Conservation (phyloP, 2,113 vertebrate genomes). For the Hiodon tergisus region DNA sequence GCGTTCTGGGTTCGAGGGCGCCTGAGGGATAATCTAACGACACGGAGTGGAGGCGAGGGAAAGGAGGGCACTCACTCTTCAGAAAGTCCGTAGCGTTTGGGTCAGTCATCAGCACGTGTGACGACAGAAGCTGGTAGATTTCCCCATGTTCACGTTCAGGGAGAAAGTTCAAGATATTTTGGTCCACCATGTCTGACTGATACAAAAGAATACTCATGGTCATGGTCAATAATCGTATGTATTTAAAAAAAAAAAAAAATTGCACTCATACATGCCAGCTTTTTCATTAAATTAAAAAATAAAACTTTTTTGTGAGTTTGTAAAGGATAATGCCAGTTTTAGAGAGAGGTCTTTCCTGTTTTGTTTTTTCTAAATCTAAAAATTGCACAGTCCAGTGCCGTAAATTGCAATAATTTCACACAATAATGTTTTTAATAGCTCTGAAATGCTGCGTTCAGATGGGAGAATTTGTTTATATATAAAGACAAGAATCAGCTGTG, state of each 20-base stretch:
- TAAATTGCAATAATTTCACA: too few relatives aligned
- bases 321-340: too few relatives aligned
- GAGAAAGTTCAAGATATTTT: slow-evolving; percentile 88
- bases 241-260: neutral
- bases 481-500: too few relatives aligned
- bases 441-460: too few relatives aligned
- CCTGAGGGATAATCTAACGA: neutral
- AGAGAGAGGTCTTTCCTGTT: too few relatives aligned
- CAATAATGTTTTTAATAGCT: too few relatives aligned
- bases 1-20: neutral
- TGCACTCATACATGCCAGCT: neutral
- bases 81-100: slow-evolving; percentile 71
- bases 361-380: too few relatives aligned
- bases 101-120: slow-evolving; percentile 69
- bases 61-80: slow-evolving; percentile 63
- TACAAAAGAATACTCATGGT: slow-evolving; percentile 61
- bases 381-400: too few relatives aligned
- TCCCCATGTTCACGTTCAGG: slow-evolving; percentile 82
- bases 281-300: too few relatives aligned
- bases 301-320: too few relatives aligned
- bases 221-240: slow-evolving; percentile 20
- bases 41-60: neutral
- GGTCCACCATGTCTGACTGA: slow-evolving; percentile 90
- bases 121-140: slow-evolving; percentile 78
- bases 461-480: too few relatives aligned